Conservation (phyloP, 2,797 vertebrate species). For the Rhinatrema bivittatum region DNA sequence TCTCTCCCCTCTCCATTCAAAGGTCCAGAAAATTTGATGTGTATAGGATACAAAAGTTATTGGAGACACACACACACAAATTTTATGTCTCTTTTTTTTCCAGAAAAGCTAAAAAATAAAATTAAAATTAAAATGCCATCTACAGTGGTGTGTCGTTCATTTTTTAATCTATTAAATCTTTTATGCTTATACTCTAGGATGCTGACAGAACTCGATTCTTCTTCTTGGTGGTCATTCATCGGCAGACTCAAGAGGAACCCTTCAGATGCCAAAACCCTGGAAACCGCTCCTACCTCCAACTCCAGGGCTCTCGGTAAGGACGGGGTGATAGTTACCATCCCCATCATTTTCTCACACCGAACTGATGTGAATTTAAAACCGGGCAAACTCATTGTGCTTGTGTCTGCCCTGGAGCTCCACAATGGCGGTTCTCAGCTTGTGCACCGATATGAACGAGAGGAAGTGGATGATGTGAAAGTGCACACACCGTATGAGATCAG, state of each 20-base stretch:
- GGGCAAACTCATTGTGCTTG: conserved; percentile 64
- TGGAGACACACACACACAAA: too few relatives aligned
- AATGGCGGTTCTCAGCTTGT: conserved; percentile 60
- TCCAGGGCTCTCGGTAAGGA: conserved; percentile 40
- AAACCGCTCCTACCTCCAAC: not conserved
- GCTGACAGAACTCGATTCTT: conserved; percentile 81
- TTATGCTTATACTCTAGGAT: too few relatives aligned
- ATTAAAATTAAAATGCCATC: too few relatives aligned
- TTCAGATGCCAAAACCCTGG: conserved; percentile 44
- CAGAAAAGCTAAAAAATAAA: too few relatives aligned
- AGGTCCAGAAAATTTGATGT: too few relatives aligned
- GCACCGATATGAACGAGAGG: conserved; percentile 70
- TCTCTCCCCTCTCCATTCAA: too few relatives aligned
- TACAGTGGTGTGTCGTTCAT: too few relatives aligned
- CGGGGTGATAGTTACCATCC: conserved; percentile 65
- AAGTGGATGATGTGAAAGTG: conserved; percentile 80
- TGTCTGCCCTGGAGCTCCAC: conserved; percentile 74
- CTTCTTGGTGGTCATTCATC: conserved; percentile 91
- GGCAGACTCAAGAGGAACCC: conserved; percentile 72
- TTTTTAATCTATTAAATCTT: too few relatives aligned
- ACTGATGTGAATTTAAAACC: conserved; percentile 63
- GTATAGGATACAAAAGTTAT: too few relatives aligned
- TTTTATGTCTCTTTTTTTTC: too few relatives aligned
- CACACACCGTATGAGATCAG: conserved; percentile 79
- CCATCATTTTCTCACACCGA: conserved; percentile 68